These are phyloP conservation scores for Platanista minor DNA, from an alignment of 2,113 vertebrate species.

Conservation along the genomic window DNA sequence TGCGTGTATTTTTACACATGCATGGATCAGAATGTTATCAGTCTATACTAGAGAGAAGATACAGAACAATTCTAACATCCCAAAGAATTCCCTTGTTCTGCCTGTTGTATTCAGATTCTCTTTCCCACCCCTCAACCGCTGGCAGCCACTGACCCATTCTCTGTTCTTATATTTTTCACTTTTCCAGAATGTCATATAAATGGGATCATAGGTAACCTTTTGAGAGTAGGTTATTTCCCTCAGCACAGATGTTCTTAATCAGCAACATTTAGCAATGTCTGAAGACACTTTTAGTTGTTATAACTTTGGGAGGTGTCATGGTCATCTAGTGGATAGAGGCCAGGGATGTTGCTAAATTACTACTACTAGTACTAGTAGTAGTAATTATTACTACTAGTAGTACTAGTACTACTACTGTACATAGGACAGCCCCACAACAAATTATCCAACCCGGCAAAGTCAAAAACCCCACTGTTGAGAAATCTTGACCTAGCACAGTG, in stretches of 20 bases:
- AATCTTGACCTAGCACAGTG: not conserved
- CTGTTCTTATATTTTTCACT: not conserved
- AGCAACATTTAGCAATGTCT: not conserved
- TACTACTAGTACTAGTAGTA: too few relatives aligned
- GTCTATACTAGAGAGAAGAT: not conserved
- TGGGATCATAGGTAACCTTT: not conserved
- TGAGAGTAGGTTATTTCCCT: not conserved
- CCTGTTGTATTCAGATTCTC: not conserved
- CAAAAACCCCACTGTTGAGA: not conserved
- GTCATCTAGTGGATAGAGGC: not conserved
- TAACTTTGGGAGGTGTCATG: not conserved
- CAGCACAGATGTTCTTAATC: not conserved
- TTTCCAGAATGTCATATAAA: not conserved
- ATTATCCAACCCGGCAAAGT: not conserved
- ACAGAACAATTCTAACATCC: not conserved
- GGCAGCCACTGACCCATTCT: not conserved
- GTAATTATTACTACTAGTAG: too few relatives aligned
- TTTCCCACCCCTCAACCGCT: fast-evolving
- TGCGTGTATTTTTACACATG: not conserved
- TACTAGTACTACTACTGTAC: not conserved
- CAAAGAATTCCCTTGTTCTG: not conserved
- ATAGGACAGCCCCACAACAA: not conserved
- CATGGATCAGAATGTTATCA: too few relatives aligned
- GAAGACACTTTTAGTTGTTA: not conserved
- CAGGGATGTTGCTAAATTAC: not conserved